phyloP scores from a whole-genome alignment of 2,113 vertebrate genomes.

The Origma solitaria region DNA sequence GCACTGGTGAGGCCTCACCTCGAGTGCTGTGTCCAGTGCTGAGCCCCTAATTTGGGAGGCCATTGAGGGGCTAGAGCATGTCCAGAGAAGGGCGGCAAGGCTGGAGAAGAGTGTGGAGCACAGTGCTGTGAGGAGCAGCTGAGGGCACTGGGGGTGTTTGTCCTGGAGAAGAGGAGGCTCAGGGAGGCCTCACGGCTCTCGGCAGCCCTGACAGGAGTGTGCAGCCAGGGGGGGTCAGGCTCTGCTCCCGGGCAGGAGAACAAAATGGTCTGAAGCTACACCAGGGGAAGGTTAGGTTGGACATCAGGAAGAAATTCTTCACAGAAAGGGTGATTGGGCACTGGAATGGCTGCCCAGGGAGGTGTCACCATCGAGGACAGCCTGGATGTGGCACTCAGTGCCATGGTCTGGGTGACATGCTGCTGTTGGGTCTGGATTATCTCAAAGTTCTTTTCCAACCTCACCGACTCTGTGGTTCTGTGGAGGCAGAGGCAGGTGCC shows the following conservation, averaged over 20 bases:
- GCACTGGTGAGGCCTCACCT: neutral
- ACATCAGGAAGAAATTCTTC: neutral
- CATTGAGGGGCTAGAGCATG: accelerated
- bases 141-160: neutral
- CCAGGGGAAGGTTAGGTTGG: neutral
- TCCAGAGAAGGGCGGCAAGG: neutral
- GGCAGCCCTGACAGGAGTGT: neutral
- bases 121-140: neutral
- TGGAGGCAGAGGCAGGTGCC: neutral
- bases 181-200: no score
- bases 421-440: neutral
- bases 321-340: neutral
- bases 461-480: neutral
- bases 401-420: neutral
- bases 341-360: neutral
- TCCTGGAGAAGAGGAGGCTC: neutral
- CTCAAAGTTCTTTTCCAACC: neutral
- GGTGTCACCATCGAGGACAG: neutral
- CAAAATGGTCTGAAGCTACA: neutral
- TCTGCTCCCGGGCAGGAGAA: neutral
- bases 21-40: neutral
- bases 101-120: neutral
- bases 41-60: neutral
- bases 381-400: neutral
- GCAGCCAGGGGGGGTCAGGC: accelerated